These are phyloP conservation scores for Martes martes DNA, from an alignment of 2,113 vertebrate genomes.

Conservation along the genomic window DNA sequence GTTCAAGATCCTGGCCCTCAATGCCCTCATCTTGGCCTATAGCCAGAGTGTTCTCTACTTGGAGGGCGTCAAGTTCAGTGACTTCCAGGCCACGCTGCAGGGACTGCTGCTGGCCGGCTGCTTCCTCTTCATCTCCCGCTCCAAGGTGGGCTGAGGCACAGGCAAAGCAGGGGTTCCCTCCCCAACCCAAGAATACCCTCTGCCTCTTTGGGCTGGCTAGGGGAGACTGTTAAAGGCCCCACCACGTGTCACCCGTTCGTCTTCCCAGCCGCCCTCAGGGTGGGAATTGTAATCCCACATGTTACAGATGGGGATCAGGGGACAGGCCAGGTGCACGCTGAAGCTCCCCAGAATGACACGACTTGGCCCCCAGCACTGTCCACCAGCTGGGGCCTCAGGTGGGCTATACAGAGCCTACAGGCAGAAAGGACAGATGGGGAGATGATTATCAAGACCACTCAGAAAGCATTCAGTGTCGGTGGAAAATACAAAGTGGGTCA, in stretches of 20 bases:
- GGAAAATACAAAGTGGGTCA: background rate
- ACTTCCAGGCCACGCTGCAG: conserved; percentile 96
- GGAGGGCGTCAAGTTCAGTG: conserved; percentile 97
- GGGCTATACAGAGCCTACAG: background rate
- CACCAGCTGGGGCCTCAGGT: background rate
- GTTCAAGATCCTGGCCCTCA: conserved; percentile 98
- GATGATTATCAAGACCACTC: too few species aligned
- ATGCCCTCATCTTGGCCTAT: conserved; percentile 96
- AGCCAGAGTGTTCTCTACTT: conserved; percentile 98
- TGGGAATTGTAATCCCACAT: background rate
- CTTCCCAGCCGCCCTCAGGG: background rate
- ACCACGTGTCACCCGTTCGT: fast-evolving
- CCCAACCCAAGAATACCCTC: background rate
- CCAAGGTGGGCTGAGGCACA: conserved; percentile 86
- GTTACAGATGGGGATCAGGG: background rate
- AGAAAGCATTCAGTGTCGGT: background rate
- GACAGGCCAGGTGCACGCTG: fast-evolving
- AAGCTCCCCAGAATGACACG: background rate
- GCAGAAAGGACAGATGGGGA: background rate
- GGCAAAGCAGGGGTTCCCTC: background rate
- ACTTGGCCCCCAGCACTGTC: background rate
- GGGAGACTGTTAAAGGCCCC: fast-evolving
- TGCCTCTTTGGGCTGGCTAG: background rate
- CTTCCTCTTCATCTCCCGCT: conserved; percentile 98
- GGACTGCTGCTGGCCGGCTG: conserved; percentile 95